Percentiles rank a stretch among this genome's conserved stretches.
Conservation (phyloP, 2,797 vertebrate species). For the Lerista edwardsae region DNA sequence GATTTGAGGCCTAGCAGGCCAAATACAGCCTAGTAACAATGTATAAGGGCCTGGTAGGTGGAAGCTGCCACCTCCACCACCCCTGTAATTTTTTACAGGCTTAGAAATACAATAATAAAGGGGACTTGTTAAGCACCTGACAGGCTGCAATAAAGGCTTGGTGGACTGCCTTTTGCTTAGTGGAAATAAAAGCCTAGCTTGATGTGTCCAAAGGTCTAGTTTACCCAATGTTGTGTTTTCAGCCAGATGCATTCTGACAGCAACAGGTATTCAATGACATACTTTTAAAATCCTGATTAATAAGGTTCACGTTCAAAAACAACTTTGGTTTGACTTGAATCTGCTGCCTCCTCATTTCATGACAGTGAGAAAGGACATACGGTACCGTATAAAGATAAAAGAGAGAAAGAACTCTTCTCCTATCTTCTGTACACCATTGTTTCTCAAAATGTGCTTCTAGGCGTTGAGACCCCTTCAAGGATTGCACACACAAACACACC, state of each 20-base stretch:
- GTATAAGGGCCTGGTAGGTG: too few species aligned
- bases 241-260: neutral
- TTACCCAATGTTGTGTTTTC: neutral
- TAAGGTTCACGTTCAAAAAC: too few species aligned
- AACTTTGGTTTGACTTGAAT: neutral
- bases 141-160: neutral
- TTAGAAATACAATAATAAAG: too few species aligned
- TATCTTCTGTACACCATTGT: too few species aligned
- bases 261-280: neutral
- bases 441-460: too few species aligned
- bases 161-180: neutral
- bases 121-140: neutral
- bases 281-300: neutral
- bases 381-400: too few species aligned
- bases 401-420: too few species aligned
- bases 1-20: neutral
- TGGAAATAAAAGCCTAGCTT: neutral
- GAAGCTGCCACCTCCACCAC: too few species aligned
- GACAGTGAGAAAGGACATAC: neutral
- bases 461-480: too few species aligned
- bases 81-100: too few species aligned
- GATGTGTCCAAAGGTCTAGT: neutral
- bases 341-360: neutral
- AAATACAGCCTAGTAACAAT: too few species aligned
- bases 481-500: too few species aligned